Evolutionary conservation across 2,113 vertebrate genomes (phyloP).

Genomic region (Hippocampus mohnikei): DNA sequence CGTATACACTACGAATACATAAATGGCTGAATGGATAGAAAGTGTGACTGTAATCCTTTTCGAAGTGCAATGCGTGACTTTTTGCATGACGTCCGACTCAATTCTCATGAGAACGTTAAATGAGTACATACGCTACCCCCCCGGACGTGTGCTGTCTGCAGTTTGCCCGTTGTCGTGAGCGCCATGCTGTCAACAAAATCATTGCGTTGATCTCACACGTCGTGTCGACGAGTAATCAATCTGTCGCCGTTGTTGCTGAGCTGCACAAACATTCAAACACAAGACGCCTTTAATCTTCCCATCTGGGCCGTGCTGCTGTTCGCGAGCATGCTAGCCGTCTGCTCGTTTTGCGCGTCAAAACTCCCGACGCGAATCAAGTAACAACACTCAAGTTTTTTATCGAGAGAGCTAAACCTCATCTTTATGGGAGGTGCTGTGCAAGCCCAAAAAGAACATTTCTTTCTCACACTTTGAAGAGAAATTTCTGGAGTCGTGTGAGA

Average conservation of each 20-base stretch:
- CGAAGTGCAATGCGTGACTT: background rate
- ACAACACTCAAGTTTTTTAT: background rate
- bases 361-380: background rate
- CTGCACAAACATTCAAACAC: slow-evolving; percentile 17
- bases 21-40: background rate
- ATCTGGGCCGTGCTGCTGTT: background rate
- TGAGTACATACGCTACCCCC: no score
- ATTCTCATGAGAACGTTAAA: background rate
- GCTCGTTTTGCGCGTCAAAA: background rate
- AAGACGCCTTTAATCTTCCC: slow-evolving; percentile 3
- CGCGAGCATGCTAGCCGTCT: background rate
- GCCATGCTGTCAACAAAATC: background rate
- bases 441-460: no score
- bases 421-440: background rate
- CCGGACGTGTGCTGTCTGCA: background rate
- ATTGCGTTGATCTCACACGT: slow-evolving; percentile 2
- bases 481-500: no score
- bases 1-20: background rate
- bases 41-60: background rate
- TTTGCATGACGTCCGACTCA: background rate
- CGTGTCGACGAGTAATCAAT: slow-evolving; percentile 15
- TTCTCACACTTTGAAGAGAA: no score
- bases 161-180: background rate
- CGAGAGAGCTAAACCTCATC: background rate
- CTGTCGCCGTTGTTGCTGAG: slow-evolving; percentile 28